phyloP scores from a whole-genome alignment of 2,797 vertebrate species.

The Microctenopoma stevenorrisi region DNA sequence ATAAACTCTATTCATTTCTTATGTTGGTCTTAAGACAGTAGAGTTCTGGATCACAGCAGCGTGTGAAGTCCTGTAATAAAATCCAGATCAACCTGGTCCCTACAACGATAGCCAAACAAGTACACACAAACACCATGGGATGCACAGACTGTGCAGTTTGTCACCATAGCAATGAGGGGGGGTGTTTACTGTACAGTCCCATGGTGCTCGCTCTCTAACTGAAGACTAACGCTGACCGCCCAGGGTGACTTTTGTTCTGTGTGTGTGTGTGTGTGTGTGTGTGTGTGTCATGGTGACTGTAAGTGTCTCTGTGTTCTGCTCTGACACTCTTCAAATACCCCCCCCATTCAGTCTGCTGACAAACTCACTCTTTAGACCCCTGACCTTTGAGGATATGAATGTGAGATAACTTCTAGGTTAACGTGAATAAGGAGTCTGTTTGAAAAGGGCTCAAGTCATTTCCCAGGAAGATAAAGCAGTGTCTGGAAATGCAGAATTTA shows the following conservation, averaged over 20 bases:
- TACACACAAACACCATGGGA: conserved; percentile 33
- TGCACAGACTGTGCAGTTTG: conserved; percentile 65
- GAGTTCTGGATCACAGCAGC: no score
- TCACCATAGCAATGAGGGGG: conserved; percentile 84
- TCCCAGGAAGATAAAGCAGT: no score
- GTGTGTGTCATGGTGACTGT: background rate
- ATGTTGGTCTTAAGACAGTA: no score
- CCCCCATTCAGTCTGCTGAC: background rate
- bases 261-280: conserved; percentile 18
- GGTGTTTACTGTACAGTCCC: conserved; percentile 87
- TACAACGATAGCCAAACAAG: conserved; percentile 7
- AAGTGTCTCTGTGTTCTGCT: no score
- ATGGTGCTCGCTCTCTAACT: conserved; percentile 50
- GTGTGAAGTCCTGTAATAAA: no score
- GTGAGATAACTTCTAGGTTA: no score
- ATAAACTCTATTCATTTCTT: no score
- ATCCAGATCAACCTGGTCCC: no score
- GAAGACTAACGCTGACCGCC: conserved; percentile 50
- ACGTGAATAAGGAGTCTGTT: no score
- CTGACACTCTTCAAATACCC: no score
- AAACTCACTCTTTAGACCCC: background rate
- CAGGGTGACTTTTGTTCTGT: conserved; percentile 59
- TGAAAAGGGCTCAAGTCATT: no score
- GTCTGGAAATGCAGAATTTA: background rate
- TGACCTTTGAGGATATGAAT: no score